A percentile compares a stretch with the other conserved stretches of the same genome.
Evolutionary conservation across 2,797 vertebrate genomes (phyloP).

Genomic region (Cynopterus sphinx): DNA sequence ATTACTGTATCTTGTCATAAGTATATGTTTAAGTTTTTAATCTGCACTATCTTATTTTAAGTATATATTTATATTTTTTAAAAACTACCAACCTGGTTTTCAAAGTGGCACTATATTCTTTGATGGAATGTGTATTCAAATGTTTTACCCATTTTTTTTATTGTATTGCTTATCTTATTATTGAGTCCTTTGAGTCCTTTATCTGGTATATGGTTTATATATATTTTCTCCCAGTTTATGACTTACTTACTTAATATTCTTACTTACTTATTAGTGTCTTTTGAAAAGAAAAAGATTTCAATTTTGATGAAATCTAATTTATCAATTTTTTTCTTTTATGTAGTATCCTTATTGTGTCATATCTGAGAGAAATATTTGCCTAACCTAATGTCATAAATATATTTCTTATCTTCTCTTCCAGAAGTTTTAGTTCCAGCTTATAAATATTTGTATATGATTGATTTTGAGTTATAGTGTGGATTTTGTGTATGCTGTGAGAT

Average conservation of each 20-base stretch:
- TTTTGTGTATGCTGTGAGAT: background rate
- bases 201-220: background rate
- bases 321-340: background rate
- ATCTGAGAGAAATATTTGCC: slow-evolving; percentile 21
- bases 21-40: background rate
- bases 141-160: background rate
- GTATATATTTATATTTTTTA: slow-evolving; percentile 5
- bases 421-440: background rate
- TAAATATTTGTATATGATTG: background rate
- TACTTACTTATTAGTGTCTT: background rate
- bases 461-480: background rate
- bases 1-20: background rate
- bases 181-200: background rate
- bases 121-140: slow-evolving; percentile 2
- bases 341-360: background rate
- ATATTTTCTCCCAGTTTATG: background rate
- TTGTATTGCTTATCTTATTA: background rate
- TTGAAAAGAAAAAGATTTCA: slow-evolving; percentile 27
- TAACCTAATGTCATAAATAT: background rate
- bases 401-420: background rate
- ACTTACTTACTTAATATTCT: background rate
- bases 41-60: slow-evolving; percentile 30
- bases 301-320: background rate
- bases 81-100: background rate
- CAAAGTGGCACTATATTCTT: background rate